Percentiles rank a stretch among this genome's conserved stretches.
phyloP scores from a whole-genome alignment of 2,113 vertebrate species.

The Callithrix jacchus region DNA sequence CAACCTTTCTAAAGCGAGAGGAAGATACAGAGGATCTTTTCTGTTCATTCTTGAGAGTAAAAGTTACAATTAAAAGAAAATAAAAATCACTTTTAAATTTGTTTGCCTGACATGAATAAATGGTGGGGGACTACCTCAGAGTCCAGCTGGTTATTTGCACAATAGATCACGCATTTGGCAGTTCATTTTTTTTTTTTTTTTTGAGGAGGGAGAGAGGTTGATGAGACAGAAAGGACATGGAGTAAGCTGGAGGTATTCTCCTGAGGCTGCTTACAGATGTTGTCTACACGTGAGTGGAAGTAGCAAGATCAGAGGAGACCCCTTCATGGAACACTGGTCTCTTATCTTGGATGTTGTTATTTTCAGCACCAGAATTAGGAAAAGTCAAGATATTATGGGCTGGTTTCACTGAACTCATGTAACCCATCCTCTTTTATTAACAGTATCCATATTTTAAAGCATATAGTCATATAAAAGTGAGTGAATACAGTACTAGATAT shows the following conservation, averaged over 20 bases:
- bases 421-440: not conserved
- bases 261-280: not conserved
- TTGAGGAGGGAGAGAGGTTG: not conserved
- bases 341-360: not conserved
- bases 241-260: not conserved
- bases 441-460: not conserved
- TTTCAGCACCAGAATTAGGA: not conserved
- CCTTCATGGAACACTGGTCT: not conserved
- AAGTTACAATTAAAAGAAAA: not conserved
- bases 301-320: not conserved
- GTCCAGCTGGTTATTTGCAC: not conserved
- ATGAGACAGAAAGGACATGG: not conserved
- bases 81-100: not conserved
- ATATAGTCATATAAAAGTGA: not conserved
- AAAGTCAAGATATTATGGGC: not conserved
- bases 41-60: constrained; percentile 14
- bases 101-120: not conserved
- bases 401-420: not conserved
- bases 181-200: not conserved
- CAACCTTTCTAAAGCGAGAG: not conserved
- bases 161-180: not conserved
- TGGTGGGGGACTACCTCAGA: not conserved
- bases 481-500: not conserved
- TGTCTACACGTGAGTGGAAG: not conserved
- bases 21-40: not conserved